Base-by-base conservation (phyloP, 2,113 vertebrate genomes). In the Ptilorrhoa leucosticta region DNA sequence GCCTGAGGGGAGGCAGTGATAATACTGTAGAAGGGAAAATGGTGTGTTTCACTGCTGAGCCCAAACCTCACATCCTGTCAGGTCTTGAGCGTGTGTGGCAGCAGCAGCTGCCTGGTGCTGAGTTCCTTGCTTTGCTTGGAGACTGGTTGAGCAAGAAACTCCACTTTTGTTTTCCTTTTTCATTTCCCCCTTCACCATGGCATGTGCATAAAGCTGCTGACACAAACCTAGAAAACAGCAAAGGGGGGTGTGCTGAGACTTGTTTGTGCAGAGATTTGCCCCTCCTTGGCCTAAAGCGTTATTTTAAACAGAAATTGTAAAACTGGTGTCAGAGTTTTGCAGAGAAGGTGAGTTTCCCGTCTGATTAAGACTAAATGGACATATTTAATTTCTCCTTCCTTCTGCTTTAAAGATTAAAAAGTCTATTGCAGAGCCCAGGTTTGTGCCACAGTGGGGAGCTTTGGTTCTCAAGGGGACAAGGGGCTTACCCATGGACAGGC, bases 401-500 rank as follows among this genome's bases (percentile, higher is more conserved):
- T 40, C 33, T 75, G 0, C 48, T 80, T 58, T 8, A 65, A 35
- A 44, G 30, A 51, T 58, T 47, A 6, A 39, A 54, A 50, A 75
- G 19, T 57, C 18, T 7, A 0, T 58, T 72, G 15, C 27, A 72
- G 35, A 64, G 23, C 18, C 40, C 26, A 56, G 82, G 27, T 6
- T 78, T 81, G 35, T 6, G 4, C 23, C 42, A 53, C 0, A 1
- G 30, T 51, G 58, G 30, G 37, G 19, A 87, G 31, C 42, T 94
- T 73, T 65, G 39, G 4, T 40, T 26, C 47, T 63, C 51, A 10
- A 23, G 11, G 26, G 13, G 3, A 70, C 24, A 57, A 66, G 39
- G 24, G 23, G 7, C 11, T 77, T 3, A 2, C 13, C 19, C 24
- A 20, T 0, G 0, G 23, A 11, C 53, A 42, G 35, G 30, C 2